phyloP scores from a whole-genome alignment of 2,888 invertebrate species.

The Zygothrica quintamaculata region DNA sequence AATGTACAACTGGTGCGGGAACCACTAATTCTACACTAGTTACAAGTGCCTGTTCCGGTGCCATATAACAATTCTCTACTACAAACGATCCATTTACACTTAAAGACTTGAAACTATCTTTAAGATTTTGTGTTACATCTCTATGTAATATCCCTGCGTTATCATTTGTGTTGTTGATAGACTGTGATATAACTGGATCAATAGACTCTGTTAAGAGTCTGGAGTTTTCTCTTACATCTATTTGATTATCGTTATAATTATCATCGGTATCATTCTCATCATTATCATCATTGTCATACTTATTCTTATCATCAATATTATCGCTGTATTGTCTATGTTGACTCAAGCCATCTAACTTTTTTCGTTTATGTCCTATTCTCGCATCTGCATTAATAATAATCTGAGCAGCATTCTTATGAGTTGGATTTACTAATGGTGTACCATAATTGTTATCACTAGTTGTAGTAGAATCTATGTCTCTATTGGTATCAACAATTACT shows the following conservation, averaged over 20 bases:
- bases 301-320: background rate
- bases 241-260: background rate
- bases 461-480: background rate
- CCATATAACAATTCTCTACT: too few relatives aligned
- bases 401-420: conserved; percentile 20
- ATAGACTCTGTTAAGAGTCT: too few relatives aligned
- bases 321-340: conserved; percentile 7
- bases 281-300: background rate
- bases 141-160: too few relatives aligned
- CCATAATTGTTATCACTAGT: conserved; percentile 11
- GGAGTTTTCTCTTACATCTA: conserved; percentile 9
- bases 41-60: conserved; percentile 72
- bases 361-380: conserved; percentile 34
- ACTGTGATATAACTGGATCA: too few relatives aligned
- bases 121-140: too few relatives aligned
- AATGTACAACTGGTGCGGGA: conserved; percentile 57
- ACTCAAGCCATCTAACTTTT: conserved; percentile 13
- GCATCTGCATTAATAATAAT: conserved; percentile 14
- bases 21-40: conserved; percentile 73
- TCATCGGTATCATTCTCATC: background rate
- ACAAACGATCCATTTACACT: too few relatives aligned
- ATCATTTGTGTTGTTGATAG: too few relatives aligned
- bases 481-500: conserved; percentile 11
- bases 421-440: too few relatives aligned
- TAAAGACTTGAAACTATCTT: too few relatives aligned